phyloP scores from a whole-genome alignment of 2,797 vertebrate genomes.

The Lagorchestes hirsutus region DNA sequence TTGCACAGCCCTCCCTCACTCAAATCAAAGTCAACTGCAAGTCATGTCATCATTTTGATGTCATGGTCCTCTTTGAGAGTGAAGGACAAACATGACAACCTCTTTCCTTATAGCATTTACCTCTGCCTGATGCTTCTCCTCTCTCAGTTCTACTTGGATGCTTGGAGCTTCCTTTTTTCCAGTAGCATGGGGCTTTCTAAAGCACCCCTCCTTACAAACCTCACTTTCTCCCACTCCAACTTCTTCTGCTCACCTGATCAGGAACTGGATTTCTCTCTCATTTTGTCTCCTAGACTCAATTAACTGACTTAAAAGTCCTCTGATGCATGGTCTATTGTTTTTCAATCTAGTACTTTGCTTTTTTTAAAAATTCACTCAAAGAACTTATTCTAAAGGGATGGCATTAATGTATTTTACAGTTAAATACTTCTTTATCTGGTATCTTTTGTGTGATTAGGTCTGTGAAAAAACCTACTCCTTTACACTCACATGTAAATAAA shows the following conservation, averaged over 20 bases:
- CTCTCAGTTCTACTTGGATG: not conserved
- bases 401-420: not conserved
- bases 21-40: too few relatives aligned
- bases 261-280: not conserved
- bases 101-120: not conserved
- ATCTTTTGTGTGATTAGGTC: not conserved
- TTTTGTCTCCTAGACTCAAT: not conserved
- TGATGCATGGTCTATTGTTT: not conserved
- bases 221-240: not conserved
- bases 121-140: not conserved
- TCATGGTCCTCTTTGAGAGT: too few relatives aligned
- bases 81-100: too few relatives aligned
- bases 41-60: too few relatives aligned
- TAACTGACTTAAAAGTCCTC: not conserved
- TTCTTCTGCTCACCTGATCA: not conserved
- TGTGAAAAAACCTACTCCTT: not conserved
- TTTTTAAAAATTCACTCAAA: not conserved
- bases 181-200: not conserved
- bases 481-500: not conserved
- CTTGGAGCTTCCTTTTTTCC: not conserved
- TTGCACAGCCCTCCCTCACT: too few relatives aligned
- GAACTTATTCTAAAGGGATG: not conserved
- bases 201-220: not conserved
- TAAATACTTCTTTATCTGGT: not conserved
- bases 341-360: not conserved